Evolutionary conservation across 2,113 vertebrate species (phyloP).

Genomic region (Eclectus roratus): DNA sequence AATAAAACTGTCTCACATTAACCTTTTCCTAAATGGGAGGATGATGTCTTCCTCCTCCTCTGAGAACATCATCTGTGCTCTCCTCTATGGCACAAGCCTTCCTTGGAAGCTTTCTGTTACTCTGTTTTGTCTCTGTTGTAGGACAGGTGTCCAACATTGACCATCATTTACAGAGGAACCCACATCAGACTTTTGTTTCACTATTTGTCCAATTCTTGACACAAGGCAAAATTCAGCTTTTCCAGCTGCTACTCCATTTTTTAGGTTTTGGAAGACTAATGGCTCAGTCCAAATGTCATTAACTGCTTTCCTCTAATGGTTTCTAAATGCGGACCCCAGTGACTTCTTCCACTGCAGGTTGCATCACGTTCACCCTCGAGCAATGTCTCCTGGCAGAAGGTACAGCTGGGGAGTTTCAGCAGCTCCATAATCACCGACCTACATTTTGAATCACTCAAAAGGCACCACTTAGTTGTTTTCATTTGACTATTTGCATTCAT

Average conservation of each 20-base stretch:
- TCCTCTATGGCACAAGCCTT: not conserved
- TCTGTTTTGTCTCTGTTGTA: not conserved
- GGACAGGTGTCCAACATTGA: fast-evolving
- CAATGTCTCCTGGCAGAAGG: not conserved
- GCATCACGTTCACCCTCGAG: fast-evolving
- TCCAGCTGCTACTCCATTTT: not conserved
- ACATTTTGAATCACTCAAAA: not conserved
- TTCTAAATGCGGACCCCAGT: not conserved
- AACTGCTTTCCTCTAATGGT: not conserved
- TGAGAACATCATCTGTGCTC: not conserved
- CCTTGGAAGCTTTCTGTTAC: not conserved
- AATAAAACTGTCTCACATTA: not conserved
- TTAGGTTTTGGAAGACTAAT: not conserved
- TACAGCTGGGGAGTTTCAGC: not conserved
- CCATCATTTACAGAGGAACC: not conserved
- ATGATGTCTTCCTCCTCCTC: not conserved
- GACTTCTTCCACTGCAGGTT: fast-evolving
- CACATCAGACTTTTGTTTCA: not conserved
- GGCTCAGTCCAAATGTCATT: not conserved
- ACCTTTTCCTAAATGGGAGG: not conserved
- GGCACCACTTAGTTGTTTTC: not conserved
- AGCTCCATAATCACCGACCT: not conserved
- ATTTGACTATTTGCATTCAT: not conserved
- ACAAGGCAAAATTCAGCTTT: not conserved
- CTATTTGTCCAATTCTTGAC: not conserved